Evolutionary conservation across 37 sponge, comb jelly and placozoan species (phyloP), one percentile per base, ranked within the genome.

Genomic region (Spongia lamella): DNA sequence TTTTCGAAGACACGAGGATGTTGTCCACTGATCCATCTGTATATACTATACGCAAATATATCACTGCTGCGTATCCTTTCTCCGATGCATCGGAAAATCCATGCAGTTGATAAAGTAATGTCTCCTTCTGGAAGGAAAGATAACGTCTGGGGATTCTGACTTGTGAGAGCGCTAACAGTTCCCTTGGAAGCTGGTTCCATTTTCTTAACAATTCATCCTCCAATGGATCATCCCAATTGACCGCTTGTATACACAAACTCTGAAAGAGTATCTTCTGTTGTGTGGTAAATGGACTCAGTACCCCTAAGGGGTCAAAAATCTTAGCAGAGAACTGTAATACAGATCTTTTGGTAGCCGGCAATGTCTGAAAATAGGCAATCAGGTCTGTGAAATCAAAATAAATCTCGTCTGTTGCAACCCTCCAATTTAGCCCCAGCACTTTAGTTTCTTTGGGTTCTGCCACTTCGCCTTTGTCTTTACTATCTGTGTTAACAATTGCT

Each of bases 291-390:
- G 76, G 79, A 4, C 68, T 32, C 34, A 78, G 79, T n/a, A 78
- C 6, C 15, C 79, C 68, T 21, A 78, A 53, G n/a, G 79, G 79
- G 57, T 78, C 76, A 37, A 63, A 78, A 31, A 65, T 31, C 29
- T 38, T 24, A 7, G 66, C 38, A 29, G 53, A 34, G 9, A 53
- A 6, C n/a, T 29, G 17, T 35, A 78, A 55, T 7, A 78, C 54
- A 30, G 15, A 33, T 53, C 79, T 65, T 57, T 78, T 78, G 14
- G 79, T 53, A 21, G 68, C 57, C 25, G 19, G 19, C 4, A 37
- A 2, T 35, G 5, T 27, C 30, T 7, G 16, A 35, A 36, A 55
- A n/a, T 32, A 21, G 19, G 51, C 56, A 50, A 30, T n/a, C 30
- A 67, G 36, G 29, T 31, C 24, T 1, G 24, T 24, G n/a, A 67